Base-by-base conservation (phyloP, 2,113 vertebrate species). In the Tupaia chinensis region DNA sequence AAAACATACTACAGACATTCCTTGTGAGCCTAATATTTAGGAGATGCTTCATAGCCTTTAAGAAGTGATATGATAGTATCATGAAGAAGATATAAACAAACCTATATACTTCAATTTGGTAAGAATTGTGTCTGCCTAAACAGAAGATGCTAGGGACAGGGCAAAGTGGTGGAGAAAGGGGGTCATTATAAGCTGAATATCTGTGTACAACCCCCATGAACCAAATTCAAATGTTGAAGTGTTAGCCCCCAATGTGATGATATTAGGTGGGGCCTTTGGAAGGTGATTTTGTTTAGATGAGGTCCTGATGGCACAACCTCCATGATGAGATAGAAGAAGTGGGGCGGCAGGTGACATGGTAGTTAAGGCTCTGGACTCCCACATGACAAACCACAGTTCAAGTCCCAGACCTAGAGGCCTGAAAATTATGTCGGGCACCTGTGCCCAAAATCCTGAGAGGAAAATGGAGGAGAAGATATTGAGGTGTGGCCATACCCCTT, bases 41-140 rank as follows among this genome's bases (percentile, higher is more conserved):
- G 56, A 69, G 63, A 17, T 79, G 20, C 15, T 3, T n/a, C 63
- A 14, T 11, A 54, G 4, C 78, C 65, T 95, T 95, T 93, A 78
- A 94, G 65, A 61, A 81, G 17, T 63, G 72, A 60, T 81, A 66
- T 76, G 5, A 54, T 86, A 53, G 56, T 27, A 94, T 83, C 29
- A 63, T 86, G 63, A 86, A 81, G 73, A 89, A 85, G 10, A 81
- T 88, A 25, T n/a, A 90, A 85, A 91, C 58, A 82, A 92, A 92
- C 9, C 23, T 89, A 60, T 34, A 77, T 12, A 73, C 83, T 73
- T 87, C 16, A 27, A 91, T 91, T 60, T 81, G 8, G 12, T 72
- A 76, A 95, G 4, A 53, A 66, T 85, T 94, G 20, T 93, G 60
- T 77, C 3, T 60, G 15, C n/a, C 80, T 66, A 87, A 94, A 87